A percentile compares a stretch with the other conserved stretches of the same genome.
Evolutionary conservation across 2,113 vertebrate genomes (phyloP).

Genomic region (Oxyura jamaicensis): DNA sequence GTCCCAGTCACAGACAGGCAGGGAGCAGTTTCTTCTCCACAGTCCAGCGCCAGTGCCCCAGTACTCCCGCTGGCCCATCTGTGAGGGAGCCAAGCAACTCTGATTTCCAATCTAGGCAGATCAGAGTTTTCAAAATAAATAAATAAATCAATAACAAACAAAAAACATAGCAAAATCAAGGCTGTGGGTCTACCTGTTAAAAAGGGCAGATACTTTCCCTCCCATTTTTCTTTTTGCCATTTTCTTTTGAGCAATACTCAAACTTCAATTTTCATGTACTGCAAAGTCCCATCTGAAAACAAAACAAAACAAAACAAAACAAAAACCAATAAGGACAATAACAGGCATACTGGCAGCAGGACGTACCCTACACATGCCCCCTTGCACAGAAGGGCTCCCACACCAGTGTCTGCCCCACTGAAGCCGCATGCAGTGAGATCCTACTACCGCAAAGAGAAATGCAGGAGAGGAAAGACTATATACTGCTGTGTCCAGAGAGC

Average conservation of each 20-base stretch:
- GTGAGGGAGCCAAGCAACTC: background rate
- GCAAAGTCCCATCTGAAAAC: background rate
- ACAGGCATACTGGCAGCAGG: background rate
- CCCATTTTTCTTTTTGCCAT: background rate
- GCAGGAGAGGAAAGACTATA: background rate
- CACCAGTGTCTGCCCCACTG: background rate
- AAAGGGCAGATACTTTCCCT: background rate
- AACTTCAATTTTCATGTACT: background rate
- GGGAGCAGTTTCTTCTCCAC: background rate
- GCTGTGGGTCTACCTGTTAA: background rate
- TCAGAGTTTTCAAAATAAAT: background rate
- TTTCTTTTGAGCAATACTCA: background rate
- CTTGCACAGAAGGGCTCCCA: background rate
- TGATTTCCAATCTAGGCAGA: background rate
- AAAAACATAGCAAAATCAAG: background rate
- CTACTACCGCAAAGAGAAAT: background rate
- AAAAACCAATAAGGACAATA: rapidly evolving
- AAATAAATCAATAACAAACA: background rate
- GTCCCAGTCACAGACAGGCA: background rate
- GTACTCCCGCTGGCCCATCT: background rate
- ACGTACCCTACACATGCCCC: rapidly evolving
- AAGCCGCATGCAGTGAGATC: background rate
- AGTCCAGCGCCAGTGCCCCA: background rate
- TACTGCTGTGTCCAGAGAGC: rapidly evolving
- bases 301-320: background rate